A percentile compares a stretch with the other conserved stretches of the same genome.
Evolutionary conservation across 2,797 vertebrate genomes (phyloP).

Genomic region (Eulemur mongoz): DNA sequence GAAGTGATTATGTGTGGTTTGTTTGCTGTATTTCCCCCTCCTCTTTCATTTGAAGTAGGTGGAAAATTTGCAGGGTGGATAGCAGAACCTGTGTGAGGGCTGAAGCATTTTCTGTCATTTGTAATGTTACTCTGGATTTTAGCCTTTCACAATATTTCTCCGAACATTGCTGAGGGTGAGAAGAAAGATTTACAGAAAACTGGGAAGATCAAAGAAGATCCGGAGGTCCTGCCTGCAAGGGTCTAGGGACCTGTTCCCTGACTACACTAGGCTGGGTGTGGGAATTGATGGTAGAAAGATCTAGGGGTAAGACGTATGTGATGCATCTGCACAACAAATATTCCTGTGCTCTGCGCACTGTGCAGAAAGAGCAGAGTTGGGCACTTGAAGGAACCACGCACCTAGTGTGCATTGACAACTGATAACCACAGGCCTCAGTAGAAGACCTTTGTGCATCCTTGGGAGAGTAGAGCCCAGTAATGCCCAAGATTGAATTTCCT

Average conservation of each 20-base stretch:
- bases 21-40: neutral
- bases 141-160: neutral
- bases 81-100: neutral
- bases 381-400: neutral
- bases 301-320: neutral
- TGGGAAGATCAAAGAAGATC: neutral
- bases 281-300: neutral
- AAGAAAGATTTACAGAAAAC: neutral
- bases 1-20: neutral
- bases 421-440: neutral
- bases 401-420: neutral
- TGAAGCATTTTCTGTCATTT: neutral
- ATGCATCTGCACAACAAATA: neutral
- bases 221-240: neutral
- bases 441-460: neutral
- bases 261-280: neutral
- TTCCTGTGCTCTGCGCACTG: neutral
- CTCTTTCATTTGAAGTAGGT: neutral
- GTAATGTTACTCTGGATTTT: neutral
- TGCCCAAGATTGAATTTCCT: neutral
- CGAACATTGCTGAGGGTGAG: neutral
- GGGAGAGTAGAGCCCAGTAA: neutral
- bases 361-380: fast-evolving
- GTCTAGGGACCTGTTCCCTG: neutral
- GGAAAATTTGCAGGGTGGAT: neutral